Evolutionary conservation across 2,113 vertebrate species (phyloP).

Genomic region (Scomber colias): DNA sequence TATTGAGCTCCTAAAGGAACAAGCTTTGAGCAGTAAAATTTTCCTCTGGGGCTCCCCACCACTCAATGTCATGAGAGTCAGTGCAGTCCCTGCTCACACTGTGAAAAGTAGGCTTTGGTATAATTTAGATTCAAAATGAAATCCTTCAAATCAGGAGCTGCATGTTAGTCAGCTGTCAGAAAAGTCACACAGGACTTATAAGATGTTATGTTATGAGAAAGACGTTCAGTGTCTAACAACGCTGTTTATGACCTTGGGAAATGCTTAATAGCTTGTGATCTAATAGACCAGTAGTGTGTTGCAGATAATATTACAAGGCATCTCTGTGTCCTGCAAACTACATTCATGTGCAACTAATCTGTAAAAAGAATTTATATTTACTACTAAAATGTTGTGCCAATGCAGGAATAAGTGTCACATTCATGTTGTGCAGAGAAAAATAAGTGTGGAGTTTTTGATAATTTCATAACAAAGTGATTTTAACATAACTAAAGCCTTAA

Average conservation of each 20-base stretch:
- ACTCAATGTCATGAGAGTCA: slow-evolving; percentile 32
- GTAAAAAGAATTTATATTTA: too few species aligned
- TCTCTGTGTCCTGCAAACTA: background rate
- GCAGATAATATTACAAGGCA: background rate
- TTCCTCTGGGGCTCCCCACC: too few species aligned
- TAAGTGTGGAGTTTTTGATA: background rate
- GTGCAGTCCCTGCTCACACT: background rate
- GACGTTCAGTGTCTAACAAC: slow-evolving; percentile 5
- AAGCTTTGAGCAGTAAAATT: too few species aligned
- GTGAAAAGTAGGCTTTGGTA: background rate
- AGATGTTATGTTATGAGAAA: background rate
- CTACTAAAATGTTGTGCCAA: too few species aligned
- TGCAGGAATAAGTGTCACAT: too few species aligned
- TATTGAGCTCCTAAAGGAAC: too few species aligned
- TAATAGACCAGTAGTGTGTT: background rate
- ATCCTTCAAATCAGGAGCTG: slow-evolving; percentile 5
- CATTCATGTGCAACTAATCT: too few species aligned
- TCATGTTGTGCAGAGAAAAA: too few species aligned
- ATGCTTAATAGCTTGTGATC: background rate
- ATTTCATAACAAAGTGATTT: background rate
- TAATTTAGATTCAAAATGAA: slow-evolving; percentile 21
- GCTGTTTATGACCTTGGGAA: slow-evolving; percentile 2
- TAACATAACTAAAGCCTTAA: too few species aligned
- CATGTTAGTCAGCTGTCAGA: slow-evolving; percentile 20
- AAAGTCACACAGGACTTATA: background rate